Conservation (phyloP, 2,797 vertebrate genomes). For the Catamblyrhynchus diadema region DNA sequence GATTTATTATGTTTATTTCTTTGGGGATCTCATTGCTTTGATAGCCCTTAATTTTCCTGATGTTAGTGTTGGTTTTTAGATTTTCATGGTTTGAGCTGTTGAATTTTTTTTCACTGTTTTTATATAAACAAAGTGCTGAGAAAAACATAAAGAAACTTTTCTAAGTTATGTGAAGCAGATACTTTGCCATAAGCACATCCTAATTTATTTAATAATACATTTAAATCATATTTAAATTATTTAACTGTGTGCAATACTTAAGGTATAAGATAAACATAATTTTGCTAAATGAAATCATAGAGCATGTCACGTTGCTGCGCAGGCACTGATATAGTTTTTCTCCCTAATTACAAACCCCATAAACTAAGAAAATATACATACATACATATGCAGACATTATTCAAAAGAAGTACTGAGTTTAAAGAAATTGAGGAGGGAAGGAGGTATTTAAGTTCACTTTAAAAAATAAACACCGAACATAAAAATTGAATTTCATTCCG, state of each 20-base stretch:
- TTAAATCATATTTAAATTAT: constrained; percentile 44
- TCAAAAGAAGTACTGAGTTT: constrained; percentile 48
- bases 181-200: constrained; percentile 35
- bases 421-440: constrained; percentile 51
- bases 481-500: constrained; percentile 52
- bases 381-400: background rate
- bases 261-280: constrained; percentile 13
- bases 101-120: background rate
- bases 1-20: background rate
- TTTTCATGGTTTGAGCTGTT: background rate
- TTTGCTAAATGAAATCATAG: constrained; percentile 53
- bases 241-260: constrained; percentile 6
- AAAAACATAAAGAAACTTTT: constrained; percentile 4
- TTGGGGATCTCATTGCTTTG: background rate
- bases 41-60: background rate
- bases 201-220: constrained; percentile 41
- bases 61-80: background rate
- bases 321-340: constrained; percentile 22
- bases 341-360: constrained; percentile 22
- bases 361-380: constrained; percentile 55
- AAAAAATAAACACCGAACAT: constrained; percentile 43
- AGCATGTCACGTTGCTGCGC: constrained; percentile 30
- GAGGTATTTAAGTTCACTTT: constrained; percentile 46
- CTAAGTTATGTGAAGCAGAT: constrained; percentile 3
- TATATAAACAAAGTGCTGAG: background rate